Conservation (phyloP, 2,113 vertebrate species). For the Semicossyphus pulcher region DNA sequence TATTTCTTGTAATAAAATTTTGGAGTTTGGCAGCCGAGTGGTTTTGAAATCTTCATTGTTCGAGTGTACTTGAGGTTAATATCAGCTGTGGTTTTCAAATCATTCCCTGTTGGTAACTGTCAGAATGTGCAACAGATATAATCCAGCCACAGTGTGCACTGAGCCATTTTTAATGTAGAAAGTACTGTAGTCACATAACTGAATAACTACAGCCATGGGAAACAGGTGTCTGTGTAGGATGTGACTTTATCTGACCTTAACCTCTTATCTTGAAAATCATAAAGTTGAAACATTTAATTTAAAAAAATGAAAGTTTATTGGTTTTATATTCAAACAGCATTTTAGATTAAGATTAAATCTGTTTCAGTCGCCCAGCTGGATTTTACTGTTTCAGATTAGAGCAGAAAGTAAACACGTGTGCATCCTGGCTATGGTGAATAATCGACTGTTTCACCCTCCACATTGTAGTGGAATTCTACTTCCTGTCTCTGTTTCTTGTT, state of each 20-base stretch:
- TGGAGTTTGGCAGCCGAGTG: neutral
- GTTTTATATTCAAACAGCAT: too few relatives aligned
- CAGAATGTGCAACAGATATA: conserved; percentile 12
- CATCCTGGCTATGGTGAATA: conserved; percentile 22
- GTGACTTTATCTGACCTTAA: neutral
- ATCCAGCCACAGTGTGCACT: conserved; percentile 34
- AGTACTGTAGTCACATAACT: conserved; percentile 27
- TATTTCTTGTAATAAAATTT: neutral
- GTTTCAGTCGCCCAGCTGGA: neutral
- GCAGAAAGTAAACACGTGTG: conserved; percentile 32
- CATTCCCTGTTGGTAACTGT: neutral
- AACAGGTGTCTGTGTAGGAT: neutral
- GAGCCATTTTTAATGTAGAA: conserved; percentile 40
- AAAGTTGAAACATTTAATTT: neutral
- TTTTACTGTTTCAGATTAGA: conserved; percentile 13
- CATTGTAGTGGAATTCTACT: conserved; percentile 7
- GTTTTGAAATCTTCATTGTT: neutral
- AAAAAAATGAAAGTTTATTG: too few relatives aligned
- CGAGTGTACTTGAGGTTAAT: neutral
- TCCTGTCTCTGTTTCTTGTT: conserved; percentile 35
- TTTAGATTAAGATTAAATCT: conserved; percentile 13
- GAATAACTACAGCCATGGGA: conserved; percentile 36
- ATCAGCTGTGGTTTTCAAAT: neutral
- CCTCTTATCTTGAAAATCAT: neutral
- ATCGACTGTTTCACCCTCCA: too few relatives aligned